A percentile compares a stretch with the other conserved stretches of the same genome.
Conservation (phyloP, 2,888 invertebrate species). For the Acanthacorydalis orientalis region DNA sequence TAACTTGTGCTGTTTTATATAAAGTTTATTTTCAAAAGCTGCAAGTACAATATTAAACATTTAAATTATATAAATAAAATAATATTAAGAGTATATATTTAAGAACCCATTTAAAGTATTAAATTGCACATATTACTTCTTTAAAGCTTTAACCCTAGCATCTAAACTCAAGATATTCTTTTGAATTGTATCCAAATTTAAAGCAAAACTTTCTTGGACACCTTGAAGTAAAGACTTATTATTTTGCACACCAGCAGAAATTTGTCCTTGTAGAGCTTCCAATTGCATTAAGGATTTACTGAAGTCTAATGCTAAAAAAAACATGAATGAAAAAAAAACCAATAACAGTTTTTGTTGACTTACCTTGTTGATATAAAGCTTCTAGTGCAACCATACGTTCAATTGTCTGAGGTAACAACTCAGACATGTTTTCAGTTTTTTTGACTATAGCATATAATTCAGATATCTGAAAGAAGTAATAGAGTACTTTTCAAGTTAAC, state of each 20-base stretch:
- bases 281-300: slow-evolving; percentile 68
- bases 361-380: slow-evolving; percentile 81
- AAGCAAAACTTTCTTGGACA: slow-evolving; percentile 64
- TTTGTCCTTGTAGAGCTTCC: slow-evolving; percentile 57
- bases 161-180: slow-evolving; percentile 61
- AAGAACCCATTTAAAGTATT: slow-evolving; percentile 1
- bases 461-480: slow-evolving; percentile 38
- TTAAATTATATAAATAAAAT: background rate
- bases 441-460: slow-evolving; percentile 79
- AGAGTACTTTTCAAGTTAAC: background rate
- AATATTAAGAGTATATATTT: slow-evolving; percentile 5
- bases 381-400: slow-evolving; percentile 77
- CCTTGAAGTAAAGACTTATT: slow-evolving; percentile 62
- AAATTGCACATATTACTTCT: slow-evolving; percentile 23
- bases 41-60: slow-evolving; percentile 1
- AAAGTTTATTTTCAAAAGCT: background rate
- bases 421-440: slow-evolving; percentile 65
- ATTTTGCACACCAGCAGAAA: slow-evolving; percentile 53
- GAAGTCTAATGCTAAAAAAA: slow-evolving; percentile 65
- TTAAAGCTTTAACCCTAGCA: slow-evolving; percentile 46
- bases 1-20: background rate
- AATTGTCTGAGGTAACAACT: slow-evolving; percentile 61
- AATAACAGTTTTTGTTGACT: slow-evolving; percentile 8
- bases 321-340: background rate
- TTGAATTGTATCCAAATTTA: slow-evolving; percentile 61